Evolutionary conservation across 2,888 invertebrate genomes (phyloP).

Genomic region (Chaetoderma sp.): DNA sequence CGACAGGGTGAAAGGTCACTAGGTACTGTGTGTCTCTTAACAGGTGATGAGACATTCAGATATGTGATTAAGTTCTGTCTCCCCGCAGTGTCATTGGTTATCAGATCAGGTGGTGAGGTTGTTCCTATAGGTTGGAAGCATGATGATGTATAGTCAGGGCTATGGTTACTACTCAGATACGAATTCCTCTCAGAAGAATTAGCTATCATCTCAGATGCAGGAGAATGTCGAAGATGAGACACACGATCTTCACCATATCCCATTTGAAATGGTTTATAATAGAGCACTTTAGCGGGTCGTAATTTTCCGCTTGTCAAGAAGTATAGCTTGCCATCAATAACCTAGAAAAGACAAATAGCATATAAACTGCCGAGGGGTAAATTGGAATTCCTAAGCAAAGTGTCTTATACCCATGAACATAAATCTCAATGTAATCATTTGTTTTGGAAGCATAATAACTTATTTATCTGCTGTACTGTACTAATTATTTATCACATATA

Average conservation of each 20-base stretch:
- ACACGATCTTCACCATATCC: slow-evolving; percentile 9
- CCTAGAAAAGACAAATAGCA: slow-evolving; percentile 32
- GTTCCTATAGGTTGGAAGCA: background rate
- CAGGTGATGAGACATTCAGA: too few species aligned
- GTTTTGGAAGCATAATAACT: too few species aligned
- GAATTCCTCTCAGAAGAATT: too few species aligned
- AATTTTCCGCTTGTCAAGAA: slow-evolving; percentile 49
- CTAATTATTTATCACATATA: background rate
- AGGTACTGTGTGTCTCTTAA: too few species aligned
- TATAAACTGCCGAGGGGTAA: background rate
- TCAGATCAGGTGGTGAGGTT: background rate
- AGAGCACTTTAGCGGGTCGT: slow-evolving; percentile 46
- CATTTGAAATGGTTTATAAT: slow-evolving; percentile 41
- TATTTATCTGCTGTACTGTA: too few species aligned
- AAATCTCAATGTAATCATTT: too few species aligned
- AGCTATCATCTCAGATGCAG: too few species aligned
- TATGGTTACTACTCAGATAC: too few species aligned
- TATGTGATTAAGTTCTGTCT: too few species aligned
- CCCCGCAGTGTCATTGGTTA: background rate
- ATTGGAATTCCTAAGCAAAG: background rate
- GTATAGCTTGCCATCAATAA: slow-evolving; percentile 53
- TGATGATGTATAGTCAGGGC: background rate
- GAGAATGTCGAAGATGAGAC: too few species aligned
- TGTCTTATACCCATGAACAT: background rate
- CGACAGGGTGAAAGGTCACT: too few species aligned